Conservation (phyloP, 37 sponge, comb jelly and placozoan genomes). For the Chondrosia reniformis region DNA sequence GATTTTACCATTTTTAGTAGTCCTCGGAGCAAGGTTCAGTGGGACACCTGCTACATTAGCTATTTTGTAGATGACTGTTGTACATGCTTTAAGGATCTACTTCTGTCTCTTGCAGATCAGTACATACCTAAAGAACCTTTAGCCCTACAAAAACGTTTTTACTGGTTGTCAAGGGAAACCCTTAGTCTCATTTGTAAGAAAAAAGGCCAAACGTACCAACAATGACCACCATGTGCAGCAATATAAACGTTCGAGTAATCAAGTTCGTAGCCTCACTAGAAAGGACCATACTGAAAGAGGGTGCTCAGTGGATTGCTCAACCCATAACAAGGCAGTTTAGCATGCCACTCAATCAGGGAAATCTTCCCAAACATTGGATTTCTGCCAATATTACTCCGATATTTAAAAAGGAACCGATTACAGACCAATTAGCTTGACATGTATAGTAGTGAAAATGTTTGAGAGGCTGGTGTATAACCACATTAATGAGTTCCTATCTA, state of each 20-base stretch:
- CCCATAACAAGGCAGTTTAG: neutral
- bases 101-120: neutral
- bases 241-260: neutral
- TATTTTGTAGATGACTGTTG: neutral
- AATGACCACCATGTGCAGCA: neutral
- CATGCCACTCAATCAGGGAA: neutral
- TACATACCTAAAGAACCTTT: neutral
- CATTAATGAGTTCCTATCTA: neutral
- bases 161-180: neutral
- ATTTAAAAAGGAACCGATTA: neutral
- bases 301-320: neutral
- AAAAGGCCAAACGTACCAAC: neutral
- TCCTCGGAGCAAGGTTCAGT: neutral
- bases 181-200: neutral
- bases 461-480: neutral
- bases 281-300: slow-evolving; percentile 1
- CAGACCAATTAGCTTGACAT: neutral
- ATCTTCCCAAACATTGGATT: neutral
- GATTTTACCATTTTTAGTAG: neutral
- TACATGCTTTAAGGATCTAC: neutral
- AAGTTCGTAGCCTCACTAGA: neutral
- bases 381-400: neutral
- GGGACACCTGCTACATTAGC: neutral
- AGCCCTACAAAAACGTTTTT: neutral
- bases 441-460: neutral